Conservation (phyloP, 2,113 vertebrate genomes). For the Protobothrops flavoviridis region DNA sequence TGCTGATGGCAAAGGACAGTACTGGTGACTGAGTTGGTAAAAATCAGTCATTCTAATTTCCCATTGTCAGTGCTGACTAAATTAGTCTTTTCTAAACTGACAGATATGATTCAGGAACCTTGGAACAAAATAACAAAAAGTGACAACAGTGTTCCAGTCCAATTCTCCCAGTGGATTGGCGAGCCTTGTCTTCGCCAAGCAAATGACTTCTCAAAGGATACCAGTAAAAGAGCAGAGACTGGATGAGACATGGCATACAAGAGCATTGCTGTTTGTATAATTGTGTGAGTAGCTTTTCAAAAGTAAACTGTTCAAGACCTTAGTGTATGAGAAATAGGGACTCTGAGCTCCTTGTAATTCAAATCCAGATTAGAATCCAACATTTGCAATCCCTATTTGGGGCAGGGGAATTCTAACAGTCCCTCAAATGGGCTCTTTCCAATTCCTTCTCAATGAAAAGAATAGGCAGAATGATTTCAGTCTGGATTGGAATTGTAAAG, state of each 20-base stretch:
- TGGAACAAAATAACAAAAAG: neutral
- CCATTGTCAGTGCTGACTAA: neutral
- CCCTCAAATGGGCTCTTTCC: neutral
- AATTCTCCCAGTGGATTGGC: neutral
- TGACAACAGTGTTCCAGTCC: neutral
- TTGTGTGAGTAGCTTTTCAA: neutral
- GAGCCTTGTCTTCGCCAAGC: neutral
- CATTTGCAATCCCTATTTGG: neutral
- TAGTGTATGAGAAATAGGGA: neutral
- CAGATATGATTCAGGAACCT: neutral
- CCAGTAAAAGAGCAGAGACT: neutral
- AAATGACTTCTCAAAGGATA: neutral
- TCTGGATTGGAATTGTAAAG: neutral
- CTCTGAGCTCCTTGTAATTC: neutral
- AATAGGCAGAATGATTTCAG: neutral
- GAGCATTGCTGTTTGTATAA: neutral
- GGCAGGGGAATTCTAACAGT: neutral
- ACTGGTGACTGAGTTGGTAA: neutral
- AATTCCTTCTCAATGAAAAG: neutral
- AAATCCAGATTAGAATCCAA: neutral
- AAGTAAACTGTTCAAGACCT: neutral
- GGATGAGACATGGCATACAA: neutral
- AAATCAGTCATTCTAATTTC: neutral
- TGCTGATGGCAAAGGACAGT: neutral
- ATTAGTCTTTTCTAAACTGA: neutral